Evolutionary conservation across 2,113 vertebrate species (phyloP), one percentile per base, ranked within the genome.

Genomic region (Grallaria varia): DNA sequence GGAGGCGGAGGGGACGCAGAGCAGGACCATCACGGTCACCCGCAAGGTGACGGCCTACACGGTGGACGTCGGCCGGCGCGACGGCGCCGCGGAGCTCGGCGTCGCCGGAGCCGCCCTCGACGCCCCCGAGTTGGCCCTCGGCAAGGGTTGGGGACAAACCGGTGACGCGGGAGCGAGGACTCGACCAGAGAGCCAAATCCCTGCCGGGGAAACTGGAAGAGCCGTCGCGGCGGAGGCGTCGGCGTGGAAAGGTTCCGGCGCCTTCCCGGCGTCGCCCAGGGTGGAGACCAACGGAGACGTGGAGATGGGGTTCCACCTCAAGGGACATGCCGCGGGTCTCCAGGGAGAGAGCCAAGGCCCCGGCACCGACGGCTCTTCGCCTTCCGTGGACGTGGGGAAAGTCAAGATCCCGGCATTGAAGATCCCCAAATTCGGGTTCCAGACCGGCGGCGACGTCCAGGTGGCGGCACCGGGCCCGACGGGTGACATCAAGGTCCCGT

Each of bases 1-100:
- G 53, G 98, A 99, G 58, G 4, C 12, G 3, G 99, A 98, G 4
- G 99, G 98, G 56, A 98, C 98, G 14, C 99, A 99, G 92, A 99
- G 99, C 98, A 98, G 99, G 53, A 99, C 99, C 89, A 99, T 99
- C 52, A 99, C 99, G 0, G 98, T 99, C 96, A 99, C 99, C 40
- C 98, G 98, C 6, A 98, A 97, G 52, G 99, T 99, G 79, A 99
- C 99, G 3, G 99, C 99, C 53, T 99, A 99, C 96, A 99, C 99
- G 6, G 98, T 99, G 37, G 99, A 99, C 7, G 98, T 99, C 97
- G 98, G 97, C 0, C 56, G 97, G 74, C 98, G 72, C 3, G 98
- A 98, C 50, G n/a, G n/a, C n/a, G n/a, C n/a, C n/a, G n/a, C n/a
- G n/a, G n/a, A n/a, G n/a, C n/a, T n/a, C n/a, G n/a, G n/a, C n/a